Evolutionary conservation across 1,140 invertebrate species (phyloP), one percentile per base, ranked within the genome.

Genomic region (Trialeurodes vaporariorum): DNA sequence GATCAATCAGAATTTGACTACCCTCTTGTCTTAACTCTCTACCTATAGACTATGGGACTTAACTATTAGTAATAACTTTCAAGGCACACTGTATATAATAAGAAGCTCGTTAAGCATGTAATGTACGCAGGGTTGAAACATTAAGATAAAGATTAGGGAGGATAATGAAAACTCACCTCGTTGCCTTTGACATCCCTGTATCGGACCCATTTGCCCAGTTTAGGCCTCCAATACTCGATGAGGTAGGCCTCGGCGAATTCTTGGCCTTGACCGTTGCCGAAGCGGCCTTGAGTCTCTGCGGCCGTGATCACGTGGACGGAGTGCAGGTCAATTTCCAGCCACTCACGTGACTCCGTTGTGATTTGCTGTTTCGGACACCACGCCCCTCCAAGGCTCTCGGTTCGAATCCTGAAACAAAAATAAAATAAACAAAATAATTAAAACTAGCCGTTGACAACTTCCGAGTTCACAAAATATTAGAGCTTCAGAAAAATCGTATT

Each of bases 271-370:
- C 91, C 91, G 75, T 93, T 93, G 9, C 91, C 91, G 76, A 92
- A 93, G 61, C 91, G 83, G 59, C 91, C 91, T 77, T 93, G 91
- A 22, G 88, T 91, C 75, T 89, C 90, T 13, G 90, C 86, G n/a
- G 83, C 85, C 22, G 88, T 90, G 73, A 93, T 87, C 75, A 91
- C 83, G 75, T 87, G 85, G 34, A 90, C 83, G 61, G 80, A 78
- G 69, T 84, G 82, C 67, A 94, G 80, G 78, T 93, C 85, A 67
- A 93, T 86, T 75, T 86, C 87, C 40, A 94, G 77, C 87, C 89
- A 93, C 78, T 94, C 91, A 58, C 83, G 81, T 0, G 85, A 82
- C 74, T 88, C 85, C 58, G 83, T 82, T 59, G 85, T 87, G 67
- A 92, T 86, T 73, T 87, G 85, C 66, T 83, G 80, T 73, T 85